phyloP scores from a whole-genome alignment of 1,140 invertebrate species.

The Scaptomyza pallida region DNA sequence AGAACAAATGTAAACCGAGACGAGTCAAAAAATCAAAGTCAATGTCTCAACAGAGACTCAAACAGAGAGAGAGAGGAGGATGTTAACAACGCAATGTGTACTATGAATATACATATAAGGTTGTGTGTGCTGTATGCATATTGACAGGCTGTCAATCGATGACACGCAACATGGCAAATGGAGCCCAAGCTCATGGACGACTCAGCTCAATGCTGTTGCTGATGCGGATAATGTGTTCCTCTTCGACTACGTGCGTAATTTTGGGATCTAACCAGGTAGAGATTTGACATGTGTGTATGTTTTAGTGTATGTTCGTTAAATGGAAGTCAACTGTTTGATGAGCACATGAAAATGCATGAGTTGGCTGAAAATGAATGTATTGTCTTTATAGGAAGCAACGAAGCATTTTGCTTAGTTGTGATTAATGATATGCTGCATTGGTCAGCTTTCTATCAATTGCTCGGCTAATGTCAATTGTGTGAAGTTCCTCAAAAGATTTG shows the following conservation, averaged over 20 bases:
- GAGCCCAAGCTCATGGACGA: conserved; percentile 7
- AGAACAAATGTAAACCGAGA: not conserved
- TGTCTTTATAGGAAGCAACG: not conserved
- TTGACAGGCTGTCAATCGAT: conserved; percentile 56
- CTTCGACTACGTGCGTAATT: conserved; percentile 31
- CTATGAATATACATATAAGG: no score
- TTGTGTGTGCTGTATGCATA: not conserved
- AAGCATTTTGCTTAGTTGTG: conserved; percentile 2
- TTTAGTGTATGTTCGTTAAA: no score
- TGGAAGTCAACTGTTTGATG: not conserved
- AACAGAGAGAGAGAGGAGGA: not conserved
- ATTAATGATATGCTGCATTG: conserved; percentile 21
- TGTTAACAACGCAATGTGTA: not conserved
- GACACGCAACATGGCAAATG: conserved; percentile 30
- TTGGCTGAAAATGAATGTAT: not conserved
- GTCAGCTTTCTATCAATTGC: conserved; percentile 17
- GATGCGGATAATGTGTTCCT: conserved; percentile 33
- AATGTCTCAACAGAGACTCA: not conserved
- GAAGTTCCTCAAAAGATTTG: conserved; percentile 4
- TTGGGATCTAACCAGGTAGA: conserved; percentile 3
- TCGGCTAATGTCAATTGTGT: conserved; percentile 11
- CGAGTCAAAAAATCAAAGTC: conserved; percentile 21
- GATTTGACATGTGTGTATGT: not conserved
- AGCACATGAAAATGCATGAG: not conserved
- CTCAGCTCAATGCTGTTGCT: conserved; percentile 24